Evolutionary conservation across 2,888 invertebrate species (phyloP).

Genomic region (Agrilus mali): DNA sequence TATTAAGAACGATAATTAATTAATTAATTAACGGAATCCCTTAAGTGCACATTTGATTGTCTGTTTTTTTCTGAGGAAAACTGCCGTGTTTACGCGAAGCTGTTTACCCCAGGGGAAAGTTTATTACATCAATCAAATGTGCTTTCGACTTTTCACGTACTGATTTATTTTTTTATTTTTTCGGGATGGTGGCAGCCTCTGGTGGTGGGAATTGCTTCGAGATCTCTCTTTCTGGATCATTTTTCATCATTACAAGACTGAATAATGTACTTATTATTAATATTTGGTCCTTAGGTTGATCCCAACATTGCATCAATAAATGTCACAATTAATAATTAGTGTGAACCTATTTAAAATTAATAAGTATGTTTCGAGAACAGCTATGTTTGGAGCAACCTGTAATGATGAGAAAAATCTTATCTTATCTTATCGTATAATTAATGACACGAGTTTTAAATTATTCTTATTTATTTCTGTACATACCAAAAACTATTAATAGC

Average conservation of each 20-base stretch:
- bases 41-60: not conserved
- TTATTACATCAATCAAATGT: slow-evolving; percentile 9
- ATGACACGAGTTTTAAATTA: slow-evolving; percentile 3
- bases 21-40: slow-evolving; percentile 1
- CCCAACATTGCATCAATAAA: too few species aligned
- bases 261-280: too few species aligned
- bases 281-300: too few species aligned
- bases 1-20: slow-evolving; percentile 5
- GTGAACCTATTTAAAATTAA: too few species aligned
- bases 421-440: slow-evolving; percentile 1
- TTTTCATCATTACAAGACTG: slow-evolving; percentile 24
- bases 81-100: not conserved
- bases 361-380: too few species aligned
- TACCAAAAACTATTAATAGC: slow-evolving; percentile 7
- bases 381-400: slow-evolving; percentile 3
- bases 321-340: too few species aligned
- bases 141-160: slow-evolving; percentile 11
- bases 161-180: slow-evolving; percentile 16
- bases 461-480: slow-evolving; percentile 6
- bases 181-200: slow-evolving; percentile 27
- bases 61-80: slow-evolving; percentile 4
- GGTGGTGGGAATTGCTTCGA: slow-evolving; percentile 21
- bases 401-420: slow-evolving; percentile 10
- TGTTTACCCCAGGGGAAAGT: not conserved
- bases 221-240: slow-evolving; percentile 3